Evolutionary conservation across 1,140 invertebrate genomes (phyloP), one percentile per base, ranked within the genome.

Genomic region (Monochamus saltuarius): DNA sequence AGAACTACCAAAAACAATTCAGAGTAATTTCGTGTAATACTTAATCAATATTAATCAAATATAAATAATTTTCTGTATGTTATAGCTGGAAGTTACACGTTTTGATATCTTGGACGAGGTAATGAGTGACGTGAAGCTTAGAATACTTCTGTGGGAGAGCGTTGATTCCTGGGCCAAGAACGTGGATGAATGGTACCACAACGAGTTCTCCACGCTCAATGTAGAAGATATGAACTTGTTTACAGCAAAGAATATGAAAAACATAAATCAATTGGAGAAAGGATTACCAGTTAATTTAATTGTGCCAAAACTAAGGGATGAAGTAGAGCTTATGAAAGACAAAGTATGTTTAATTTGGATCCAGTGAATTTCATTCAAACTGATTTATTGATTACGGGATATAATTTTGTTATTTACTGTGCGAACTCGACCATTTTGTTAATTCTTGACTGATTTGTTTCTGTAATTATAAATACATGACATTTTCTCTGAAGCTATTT

Each of bases 61-160:
- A 43, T 45, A 13, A 11, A n/a, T 46, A 34, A 62, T 13, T 29
- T 9, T 45, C 1, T 42, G 3, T 17, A 9, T 57, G 4, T 79
- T 80, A 37, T 62, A 87, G 81, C 80, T 91, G 17, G 90, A 92
- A 71, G 83, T 91, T 14, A 87, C 87, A 2, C 83, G 89, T 72
- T 87, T 91, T 69, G 91, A 93, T 38, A 82, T 87, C 11, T 77
- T 95, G 42, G 90, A 92, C 57, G 85, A 89, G 71, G 87, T 89
- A 0, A 83, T 86, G 61, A 87, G 83, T 56, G 88, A 93, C 64
- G 83, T 94, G 1, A 89, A 88, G 68, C 74, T 94, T 19, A 83
- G 91, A 39, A 85, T 87, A 72, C 79, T 90, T 38, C 75, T 95
- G 0, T 94, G 91, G 88, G 86, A 88, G 38, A 87, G 85, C 38